Conservation (phyloP, 2,888 invertebrate species). For the Lamellibrachia satsuma region DNA sequence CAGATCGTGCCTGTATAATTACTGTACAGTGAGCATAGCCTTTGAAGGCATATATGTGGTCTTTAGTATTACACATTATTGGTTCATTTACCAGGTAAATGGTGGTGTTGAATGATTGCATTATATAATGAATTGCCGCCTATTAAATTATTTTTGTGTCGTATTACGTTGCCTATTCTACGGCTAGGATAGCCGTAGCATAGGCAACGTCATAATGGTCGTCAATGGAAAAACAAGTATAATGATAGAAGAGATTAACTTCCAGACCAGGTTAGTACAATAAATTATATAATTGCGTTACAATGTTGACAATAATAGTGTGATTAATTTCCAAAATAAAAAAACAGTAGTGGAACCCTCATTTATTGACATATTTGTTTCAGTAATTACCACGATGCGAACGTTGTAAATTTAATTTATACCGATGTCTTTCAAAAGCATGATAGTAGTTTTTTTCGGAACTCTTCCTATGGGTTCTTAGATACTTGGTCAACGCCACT, state of each 20-base stretch:
- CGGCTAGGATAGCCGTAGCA: background rate
- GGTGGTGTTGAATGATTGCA: background rate
- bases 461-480: too few species aligned
- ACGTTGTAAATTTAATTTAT: background rate
- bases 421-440: background rate
- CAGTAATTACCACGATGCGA: background rate
- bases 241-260: too few species aligned
- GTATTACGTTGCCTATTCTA: too few species aligned
- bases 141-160: background rate
- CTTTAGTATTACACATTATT: background rate
- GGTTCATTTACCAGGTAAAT: background rate
- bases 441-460: too few species aligned
- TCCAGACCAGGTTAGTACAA: background rate
- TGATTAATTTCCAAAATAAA: background rate
- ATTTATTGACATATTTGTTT: background rate
- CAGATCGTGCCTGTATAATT: background rate
- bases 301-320: background rate
- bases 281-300: background rate
- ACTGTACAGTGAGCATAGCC: background rate
- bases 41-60: background rate
- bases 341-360: background rate
- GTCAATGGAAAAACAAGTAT: background rate
- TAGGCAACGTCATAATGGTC: background rate
- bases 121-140: background rate
- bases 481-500: too few species aligned